A percentile compares a stretch with the other conserved stretches of the same genome.
phyloP scores from a whole-genome alignment of 1,140 invertebrate species.

The Drosophila melanica region DNA sequence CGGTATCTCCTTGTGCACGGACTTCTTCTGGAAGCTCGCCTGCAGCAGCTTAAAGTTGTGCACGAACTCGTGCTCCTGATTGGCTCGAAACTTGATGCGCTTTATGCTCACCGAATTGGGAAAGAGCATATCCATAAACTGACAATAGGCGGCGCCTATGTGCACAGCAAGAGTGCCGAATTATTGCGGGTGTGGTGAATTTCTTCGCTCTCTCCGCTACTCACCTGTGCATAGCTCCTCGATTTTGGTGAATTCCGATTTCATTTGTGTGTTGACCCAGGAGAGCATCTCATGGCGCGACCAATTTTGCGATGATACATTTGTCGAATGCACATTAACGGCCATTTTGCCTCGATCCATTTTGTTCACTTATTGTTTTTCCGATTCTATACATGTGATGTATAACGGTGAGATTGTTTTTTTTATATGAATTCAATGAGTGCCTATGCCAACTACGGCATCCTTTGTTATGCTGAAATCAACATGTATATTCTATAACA shows the following conservation, averaged over 20 bases:
- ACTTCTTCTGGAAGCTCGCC: conserved; percentile 96
- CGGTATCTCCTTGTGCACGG: conserved; percentile 94
- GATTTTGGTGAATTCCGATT: conserved; percentile 27
- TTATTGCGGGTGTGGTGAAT: too few species aligned
- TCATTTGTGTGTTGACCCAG: conserved; percentile 32
- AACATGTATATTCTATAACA: not conserved
- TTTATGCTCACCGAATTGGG: conserved; percentile 95
- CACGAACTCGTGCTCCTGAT: conserved; percentile 99
- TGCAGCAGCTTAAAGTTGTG: conserved; percentile 99
- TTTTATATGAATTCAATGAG: not conserved
- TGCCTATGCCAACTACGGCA: not conserved
- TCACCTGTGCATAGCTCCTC: conserved; percentile 42
- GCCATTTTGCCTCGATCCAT: conserved; percentile 19
- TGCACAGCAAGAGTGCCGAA: not conserved
- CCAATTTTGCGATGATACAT: conserved; percentile 17
- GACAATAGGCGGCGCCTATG: conserved; percentile 93
- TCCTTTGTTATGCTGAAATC: not conserved
- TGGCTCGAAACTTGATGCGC: conserved; percentile 98
- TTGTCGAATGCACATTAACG: conserved; percentile 35
- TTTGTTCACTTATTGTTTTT: not conserved
- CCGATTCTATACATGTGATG: not conserved
- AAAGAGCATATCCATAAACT: conserved; percentile 99
- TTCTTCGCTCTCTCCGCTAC: not conserved
- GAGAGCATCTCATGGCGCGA: conserved; percentile 36
- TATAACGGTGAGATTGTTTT: not conserved